Base-by-base conservation (phyloP, 2,888 invertebrate genomes). In the Sipha maydis region DNA sequence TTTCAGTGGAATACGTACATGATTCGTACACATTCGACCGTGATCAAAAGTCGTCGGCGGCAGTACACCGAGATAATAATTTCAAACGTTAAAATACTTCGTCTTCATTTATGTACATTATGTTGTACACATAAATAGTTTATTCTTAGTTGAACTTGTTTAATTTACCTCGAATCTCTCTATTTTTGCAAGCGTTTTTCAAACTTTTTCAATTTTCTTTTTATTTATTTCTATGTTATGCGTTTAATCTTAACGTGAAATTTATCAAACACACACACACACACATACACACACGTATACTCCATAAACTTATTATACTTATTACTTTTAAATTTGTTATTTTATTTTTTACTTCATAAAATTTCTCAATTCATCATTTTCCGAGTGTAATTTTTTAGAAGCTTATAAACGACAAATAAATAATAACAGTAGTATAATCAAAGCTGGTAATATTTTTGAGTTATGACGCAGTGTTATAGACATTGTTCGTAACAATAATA, bases 201-300 rank as follows among this genome's bases (percentile, higher is more conserved):
- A 85, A 85, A 85, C 84, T 85, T 85, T 85, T 85, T 76, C 84
- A 85, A 85, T 85, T 84, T 76, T 28, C 38, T 84, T 69, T 25
- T 17, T 34, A 34, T 48, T 48, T 28, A 41, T 76, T 41, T 34
- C 4, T 17, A 71, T 17, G 17, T 28, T 77, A 54, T 54, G 28
- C 71, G n/a, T 78, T 21, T 34, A 31, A 73, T 73, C 25, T 73
- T 56, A 69, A 82, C 69, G 69, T 14, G 69, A 21, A 38, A 73
- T 41, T 77, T 75, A 76, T 56, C 25, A 76, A 2, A 34, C 34
- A 34, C 34, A 34, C 34, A 34, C 34, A 34, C 34, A 34, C 34
- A 34, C 34, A 34, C 34, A 34, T 4, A 34, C 34, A 34, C 34
- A 34, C 34, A 34, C 71, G 31, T 14, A 48, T 11, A 48, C 14